Evolutionary conservation across 2,797 vertebrate species (phyloP).

Genomic region (Oophaga sylvatica): DNA sequence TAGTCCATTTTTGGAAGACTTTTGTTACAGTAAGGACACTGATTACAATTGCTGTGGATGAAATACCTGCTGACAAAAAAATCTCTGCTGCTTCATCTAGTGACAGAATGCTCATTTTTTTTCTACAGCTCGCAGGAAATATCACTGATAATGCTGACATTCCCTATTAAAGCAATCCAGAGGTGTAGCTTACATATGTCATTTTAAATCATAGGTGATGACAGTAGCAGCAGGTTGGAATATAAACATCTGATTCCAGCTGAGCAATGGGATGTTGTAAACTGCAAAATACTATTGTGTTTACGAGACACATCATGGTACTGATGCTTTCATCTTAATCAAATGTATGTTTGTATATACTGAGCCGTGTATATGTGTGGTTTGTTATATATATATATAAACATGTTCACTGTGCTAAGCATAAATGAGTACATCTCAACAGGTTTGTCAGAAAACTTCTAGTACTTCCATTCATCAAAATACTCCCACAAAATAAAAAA

Average conservation of each 20-base stretch:
- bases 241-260: conserved; percentile 5
- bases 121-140: conserved; percentile 24
- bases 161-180: conserved; percentile 22
- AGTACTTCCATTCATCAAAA: no score
- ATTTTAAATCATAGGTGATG: conserved; percentile 35
- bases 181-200: conserved; percentile 35
- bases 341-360: no score
- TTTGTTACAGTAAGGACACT: neutral
- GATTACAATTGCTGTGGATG: neutral
- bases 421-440: no score
- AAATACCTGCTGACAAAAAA: conserved; percentile 31
- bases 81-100: conserved; percentile 28
- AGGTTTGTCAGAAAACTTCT: no score
- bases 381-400: no score
- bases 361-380: no score
- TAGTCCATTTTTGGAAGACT: neutral
- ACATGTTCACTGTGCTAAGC: no score
- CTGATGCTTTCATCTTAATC: neutral
- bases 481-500: no score
- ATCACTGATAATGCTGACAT: conserved; percentile 31
- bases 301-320: neutral
- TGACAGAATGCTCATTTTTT: conserved; percentile 27
- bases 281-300: neutral
- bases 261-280: neutral
- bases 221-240: conserved; percentile 28